A percentile compares a stretch with the other conserved stretches of the same genome.
Conservation (phyloP, 2,113 vertebrate species). For the Pipra filicauda region DNA sequence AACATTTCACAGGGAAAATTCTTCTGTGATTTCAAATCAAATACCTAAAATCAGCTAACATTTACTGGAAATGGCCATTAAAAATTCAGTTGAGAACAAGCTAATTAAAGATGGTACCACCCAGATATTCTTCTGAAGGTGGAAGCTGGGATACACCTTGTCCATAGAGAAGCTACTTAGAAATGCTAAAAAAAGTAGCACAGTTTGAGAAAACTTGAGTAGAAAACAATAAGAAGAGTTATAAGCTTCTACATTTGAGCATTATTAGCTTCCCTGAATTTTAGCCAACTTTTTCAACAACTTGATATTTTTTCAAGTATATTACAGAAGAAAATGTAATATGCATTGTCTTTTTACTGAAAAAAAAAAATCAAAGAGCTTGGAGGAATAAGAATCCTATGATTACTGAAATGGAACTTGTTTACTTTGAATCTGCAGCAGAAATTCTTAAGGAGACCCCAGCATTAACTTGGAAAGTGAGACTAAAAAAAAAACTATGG, state of each 20-base stretch:
- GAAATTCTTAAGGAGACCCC: background rate
- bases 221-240: background rate
- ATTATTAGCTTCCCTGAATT: background rate
- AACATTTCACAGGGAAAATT: background rate
- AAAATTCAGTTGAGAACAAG: background rate
- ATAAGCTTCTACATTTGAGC: background rate
- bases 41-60: background rate
- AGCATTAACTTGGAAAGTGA: background rate
- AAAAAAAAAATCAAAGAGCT: background rate
- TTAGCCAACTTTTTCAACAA: background rate
- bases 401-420: background rate
- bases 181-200: background rate
- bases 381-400: background rate
- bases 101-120: background rate
- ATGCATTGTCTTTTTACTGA: fast-evolving
- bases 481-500: background rate
- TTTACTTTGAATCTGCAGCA: constrained; percentile 13
- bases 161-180: background rate
- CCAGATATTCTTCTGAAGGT: background rate
- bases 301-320: background rate
- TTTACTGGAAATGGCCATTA: background rate
- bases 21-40: background rate
- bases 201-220: background rate
- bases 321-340: background rate
- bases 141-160: background rate